These are phyloP conservation scores for Papilio protenor DNA, from an alignment of 2,888 invertebrate genomes.

Conservation along the genomic window DNA sequence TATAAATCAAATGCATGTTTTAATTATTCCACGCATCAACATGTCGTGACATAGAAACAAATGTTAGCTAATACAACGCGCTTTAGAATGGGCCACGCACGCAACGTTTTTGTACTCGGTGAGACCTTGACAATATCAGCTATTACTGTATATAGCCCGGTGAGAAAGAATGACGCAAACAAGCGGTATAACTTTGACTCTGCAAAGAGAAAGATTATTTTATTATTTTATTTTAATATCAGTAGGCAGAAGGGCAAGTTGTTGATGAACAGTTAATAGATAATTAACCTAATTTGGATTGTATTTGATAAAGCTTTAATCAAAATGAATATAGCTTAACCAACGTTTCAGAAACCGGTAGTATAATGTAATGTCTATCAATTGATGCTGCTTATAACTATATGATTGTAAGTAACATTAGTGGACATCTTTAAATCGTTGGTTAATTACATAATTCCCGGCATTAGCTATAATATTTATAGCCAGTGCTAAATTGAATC, in stretches of 20 bases:
- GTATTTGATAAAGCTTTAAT: neutral
- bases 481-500: constrained; percentile 52
- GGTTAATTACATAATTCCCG: constrained; percentile 15
- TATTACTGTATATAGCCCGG: constrained; percentile 33
- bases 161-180: constrained; percentile 9
- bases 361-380: neutral
- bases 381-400: neutral
- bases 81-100: constrained; percentile 35
- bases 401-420: neutral
- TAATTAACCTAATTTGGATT: neutral
- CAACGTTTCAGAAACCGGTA: neutral
- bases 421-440: neutral
- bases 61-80: constrained; percentile 21
- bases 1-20: neutral
- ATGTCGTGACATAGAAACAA: constrained; percentile 29
- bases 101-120: constrained; percentile 31
- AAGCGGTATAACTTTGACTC: neutral
- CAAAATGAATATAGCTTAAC: neutral
- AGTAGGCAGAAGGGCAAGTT: no score
- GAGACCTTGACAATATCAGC: constrained; percentile 29
- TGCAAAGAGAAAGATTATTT: neutral
- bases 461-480: constrained; percentile 38
- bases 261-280: neutral
- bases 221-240: no score
- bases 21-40: constrained; percentile 28